Evolutionary conservation across 2,797 vertebrate genomes (phyloP).

Genomic region (Acanthopagrus latus): DNA sequence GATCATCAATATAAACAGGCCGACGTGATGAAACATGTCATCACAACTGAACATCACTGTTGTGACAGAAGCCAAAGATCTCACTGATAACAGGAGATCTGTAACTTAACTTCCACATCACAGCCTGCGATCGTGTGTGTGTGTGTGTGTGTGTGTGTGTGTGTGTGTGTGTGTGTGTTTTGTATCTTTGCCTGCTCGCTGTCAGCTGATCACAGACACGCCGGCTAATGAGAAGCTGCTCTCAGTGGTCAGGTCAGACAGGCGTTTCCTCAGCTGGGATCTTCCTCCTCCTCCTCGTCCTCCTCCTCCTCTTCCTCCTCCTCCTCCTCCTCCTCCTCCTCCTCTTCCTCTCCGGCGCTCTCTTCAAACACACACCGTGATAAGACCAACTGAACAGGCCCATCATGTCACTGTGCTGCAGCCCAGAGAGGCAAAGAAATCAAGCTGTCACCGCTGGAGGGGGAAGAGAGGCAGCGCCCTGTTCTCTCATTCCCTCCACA

Average conservation of each 20-base stretch:
- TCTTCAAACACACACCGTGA: slow-evolving; percentile 91
- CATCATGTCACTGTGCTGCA: slow-evolving; percentile 92
- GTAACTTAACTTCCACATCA: no score
- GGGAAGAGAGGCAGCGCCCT: slow-evolving; percentile 28
- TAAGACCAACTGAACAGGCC: slow-evolving; percentile 93
- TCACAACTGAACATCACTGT: neutral
- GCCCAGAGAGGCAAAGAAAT: slow-evolving; percentile 86
- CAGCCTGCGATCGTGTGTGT: no score
- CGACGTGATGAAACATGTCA: neutral
- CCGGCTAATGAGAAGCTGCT: slow-evolving; percentile 94
- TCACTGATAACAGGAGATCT: neutral
- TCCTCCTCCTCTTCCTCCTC: slow-evolving; percentile 35
- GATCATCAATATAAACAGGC: neutral
- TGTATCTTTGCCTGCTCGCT: slow-evolving; percentile 23
- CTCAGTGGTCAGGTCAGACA: slow-evolving; percentile 87
- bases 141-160: no score
- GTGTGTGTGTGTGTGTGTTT: neutral
- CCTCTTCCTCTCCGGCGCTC: slow-evolving; percentile 66
- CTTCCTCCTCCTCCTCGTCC: slow-evolving; percentile 79
- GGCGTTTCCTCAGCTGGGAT: slow-evolving; percentile 84
- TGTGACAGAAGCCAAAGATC: neutral
- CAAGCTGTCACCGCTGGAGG: slow-evolving; percentile 90
- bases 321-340: slow-evolving; percentile 76
- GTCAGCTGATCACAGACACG: slow-evolving; percentile 80
- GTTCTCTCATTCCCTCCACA: slow-evolving; percentile 85